Conservation (phyloP, 53 echinoderm and acorn worm species). For the Actinopyga echinites region DNA sequence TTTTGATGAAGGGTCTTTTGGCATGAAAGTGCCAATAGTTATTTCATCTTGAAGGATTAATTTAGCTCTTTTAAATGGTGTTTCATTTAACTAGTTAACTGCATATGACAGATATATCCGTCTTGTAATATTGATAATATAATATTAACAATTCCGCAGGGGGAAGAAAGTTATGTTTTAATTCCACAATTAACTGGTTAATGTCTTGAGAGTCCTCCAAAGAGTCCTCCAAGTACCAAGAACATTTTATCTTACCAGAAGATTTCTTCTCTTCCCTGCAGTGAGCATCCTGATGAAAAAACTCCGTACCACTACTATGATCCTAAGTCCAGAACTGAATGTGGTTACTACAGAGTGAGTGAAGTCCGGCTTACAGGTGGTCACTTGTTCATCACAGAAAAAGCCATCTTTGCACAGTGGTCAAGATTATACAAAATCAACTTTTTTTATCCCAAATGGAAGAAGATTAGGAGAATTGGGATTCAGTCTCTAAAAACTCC, state of each 20-base stretch:
- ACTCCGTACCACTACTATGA: conserved; percentile 97
- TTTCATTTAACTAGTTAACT: too few species aligned
- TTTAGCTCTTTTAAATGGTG: too few species aligned
- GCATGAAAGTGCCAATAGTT: too few species aligned
- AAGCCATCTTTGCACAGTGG: conserved; percentile 95
- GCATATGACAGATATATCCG: too few species aligned
- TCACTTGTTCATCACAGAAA: conserved; percentile 93
- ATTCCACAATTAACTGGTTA: too few species aligned
- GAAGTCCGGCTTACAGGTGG: conserved; percentile 88
- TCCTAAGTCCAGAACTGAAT: conserved; percentile 72
- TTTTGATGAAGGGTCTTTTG: too few species aligned
- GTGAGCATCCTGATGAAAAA: conserved; percentile 87
- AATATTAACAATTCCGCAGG: too few species aligned
- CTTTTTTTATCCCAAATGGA: conserved; percentile 77
- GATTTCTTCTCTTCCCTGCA: conserved; percentile 26
- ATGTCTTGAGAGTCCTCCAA: too few species aligned
- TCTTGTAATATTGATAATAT: too few species aligned
- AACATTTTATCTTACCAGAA: not conserved
- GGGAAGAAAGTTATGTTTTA: too few species aligned
- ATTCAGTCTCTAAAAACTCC: conserved; percentile 70
- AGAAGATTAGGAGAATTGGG: conserved; percentile 46
- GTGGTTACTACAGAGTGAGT: conserved; percentile 84
- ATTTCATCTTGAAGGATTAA: too few species aligned
- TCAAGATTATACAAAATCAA: conserved; percentile 78
- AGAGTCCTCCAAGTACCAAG: too few species aligned